Conservation (phyloP, 2,888 invertebrate species). For the Plemyria rubiginata region DNA sequence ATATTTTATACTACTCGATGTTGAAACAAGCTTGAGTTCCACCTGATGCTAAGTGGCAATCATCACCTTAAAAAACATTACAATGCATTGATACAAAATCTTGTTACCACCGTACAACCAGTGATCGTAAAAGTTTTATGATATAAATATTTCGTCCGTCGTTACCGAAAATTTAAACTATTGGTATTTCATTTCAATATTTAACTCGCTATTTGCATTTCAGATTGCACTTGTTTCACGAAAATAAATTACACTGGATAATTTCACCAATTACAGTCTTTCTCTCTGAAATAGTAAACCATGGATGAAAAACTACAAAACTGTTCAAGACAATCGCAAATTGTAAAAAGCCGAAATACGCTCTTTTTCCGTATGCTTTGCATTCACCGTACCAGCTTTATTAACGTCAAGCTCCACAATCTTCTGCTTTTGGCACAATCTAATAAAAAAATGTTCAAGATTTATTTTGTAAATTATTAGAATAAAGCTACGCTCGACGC, state of each 20-base stretch:
- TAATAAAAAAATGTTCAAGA: constrained; percentile 62
- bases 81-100: no score
- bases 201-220: not conserved
- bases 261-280: not conserved
- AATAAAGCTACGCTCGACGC: constrained; percentile 42
- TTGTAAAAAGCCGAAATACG: constrained; percentile 46
- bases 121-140: no score
- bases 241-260: not conserved
- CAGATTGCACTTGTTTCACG: not conserved
- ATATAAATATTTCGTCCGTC: not conserved
- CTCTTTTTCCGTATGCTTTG: constrained; percentile 53
- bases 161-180: not conserved
- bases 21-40: no score
- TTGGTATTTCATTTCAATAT: not conserved
- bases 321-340: constrained; percentile 21
- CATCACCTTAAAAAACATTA: no score
- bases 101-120: no score
- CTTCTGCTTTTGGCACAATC: constrained; percentile 50
- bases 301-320: no score
- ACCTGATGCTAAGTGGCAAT: no score
- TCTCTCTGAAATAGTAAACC: not conserved
- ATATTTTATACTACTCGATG: no score
- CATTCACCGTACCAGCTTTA: constrained; percentile 53
- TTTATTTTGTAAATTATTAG: constrained; percentile 61
- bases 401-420: constrained; percentile 49